These are phyloP conservation scores for Colaptes auratus DNA, from an alignment of 2,113 vertebrate genomes.

Conservation along the genomic window DNA sequence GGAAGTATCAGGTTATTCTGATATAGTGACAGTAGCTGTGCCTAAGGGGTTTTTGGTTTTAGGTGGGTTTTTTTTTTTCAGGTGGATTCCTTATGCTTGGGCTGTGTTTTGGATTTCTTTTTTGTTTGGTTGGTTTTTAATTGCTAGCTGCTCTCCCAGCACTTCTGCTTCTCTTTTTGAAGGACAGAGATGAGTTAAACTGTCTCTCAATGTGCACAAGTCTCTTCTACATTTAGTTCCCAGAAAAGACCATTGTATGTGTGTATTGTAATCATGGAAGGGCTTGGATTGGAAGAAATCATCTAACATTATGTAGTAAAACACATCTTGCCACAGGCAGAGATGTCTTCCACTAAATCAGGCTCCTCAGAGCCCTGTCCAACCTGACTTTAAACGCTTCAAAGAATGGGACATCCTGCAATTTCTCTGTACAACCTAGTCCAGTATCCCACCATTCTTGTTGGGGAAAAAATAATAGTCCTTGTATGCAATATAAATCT, in stretches of 20 bases:
- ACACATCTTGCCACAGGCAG: rapidly evolving
- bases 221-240: too few relatives aligned
- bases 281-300: rapidly evolving
- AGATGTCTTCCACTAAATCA: background rate
- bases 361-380: background rate
- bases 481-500: background rate
- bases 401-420: rapidly evolving
- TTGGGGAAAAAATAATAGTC: background rate
- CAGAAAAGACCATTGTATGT: rapidly evolving
- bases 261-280: rapidly evolving
- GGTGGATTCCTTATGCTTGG: background rate
- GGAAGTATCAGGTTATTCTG: background rate
- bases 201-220: background rate
- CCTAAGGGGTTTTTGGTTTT: background rate
- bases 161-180: background rate
- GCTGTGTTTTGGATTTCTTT: too few relatives aligned
- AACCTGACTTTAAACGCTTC: background rate
- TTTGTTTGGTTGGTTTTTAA: too few relatives aligned
- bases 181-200: background rate
- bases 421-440: background rate
- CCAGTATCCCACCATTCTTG: rapidly evolving
- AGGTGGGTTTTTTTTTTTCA: background rate
- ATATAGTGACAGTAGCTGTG: rapidly evolving
- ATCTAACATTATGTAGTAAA: rapidly evolving
- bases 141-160: background rate